phyloP scores from a whole-genome alignment of 1,140 invertebrate species.

The Plutomurus gul region DNA sequence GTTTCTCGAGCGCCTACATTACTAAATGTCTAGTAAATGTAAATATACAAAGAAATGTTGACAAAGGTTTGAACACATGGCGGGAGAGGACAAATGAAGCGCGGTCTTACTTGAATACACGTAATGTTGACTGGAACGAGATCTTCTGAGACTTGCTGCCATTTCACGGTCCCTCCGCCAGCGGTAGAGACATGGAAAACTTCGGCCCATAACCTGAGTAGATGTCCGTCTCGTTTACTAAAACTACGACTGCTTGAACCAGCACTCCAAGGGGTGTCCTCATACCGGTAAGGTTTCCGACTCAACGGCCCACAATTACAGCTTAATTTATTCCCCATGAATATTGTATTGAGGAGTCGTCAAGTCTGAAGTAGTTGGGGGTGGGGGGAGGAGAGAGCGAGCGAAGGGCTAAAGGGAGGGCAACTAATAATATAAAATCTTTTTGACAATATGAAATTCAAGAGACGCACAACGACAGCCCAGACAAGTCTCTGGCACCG shows the following conservation, averaged over 20 bases:
- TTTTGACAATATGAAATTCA: too few species aligned
- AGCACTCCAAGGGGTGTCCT: conserved; percentile 53
- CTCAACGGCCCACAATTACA: conserved; percentile 53
- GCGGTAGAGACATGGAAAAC: conserved; percentile 53
- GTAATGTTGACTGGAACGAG: conserved; percentile 96
- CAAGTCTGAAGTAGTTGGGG: neutral
- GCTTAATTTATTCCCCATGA: conserved; percentile 54
- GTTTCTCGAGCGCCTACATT: too few species aligned
- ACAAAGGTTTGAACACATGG: neutral
- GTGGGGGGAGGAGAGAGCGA: neutral
- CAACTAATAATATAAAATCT: too few species aligned
- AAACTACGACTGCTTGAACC: conserved; percentile 52
- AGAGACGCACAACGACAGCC: too few species aligned
- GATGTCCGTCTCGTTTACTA: conserved; percentile 52
- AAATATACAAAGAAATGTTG: too few species aligned
- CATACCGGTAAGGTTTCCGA: conserved; percentile 53
- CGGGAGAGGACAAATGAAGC: neutral
- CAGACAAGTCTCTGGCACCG: too few species aligned
- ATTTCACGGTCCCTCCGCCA: conserved; percentile 67
- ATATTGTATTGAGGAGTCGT: neutral
- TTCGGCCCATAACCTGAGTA: conserved; percentile 52
- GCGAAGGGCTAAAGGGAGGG: too few species aligned
- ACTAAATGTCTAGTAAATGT: too few species aligned
- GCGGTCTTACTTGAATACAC: conserved; percentile 72
- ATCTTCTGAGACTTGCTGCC: conserved; percentile 97